A percentile compares a stretch with the other conserved stretches of the same genome.
phyloP scores from a whole-genome alignment of 2,797 vertebrate species.

The Podarcis siculus region DNA sequence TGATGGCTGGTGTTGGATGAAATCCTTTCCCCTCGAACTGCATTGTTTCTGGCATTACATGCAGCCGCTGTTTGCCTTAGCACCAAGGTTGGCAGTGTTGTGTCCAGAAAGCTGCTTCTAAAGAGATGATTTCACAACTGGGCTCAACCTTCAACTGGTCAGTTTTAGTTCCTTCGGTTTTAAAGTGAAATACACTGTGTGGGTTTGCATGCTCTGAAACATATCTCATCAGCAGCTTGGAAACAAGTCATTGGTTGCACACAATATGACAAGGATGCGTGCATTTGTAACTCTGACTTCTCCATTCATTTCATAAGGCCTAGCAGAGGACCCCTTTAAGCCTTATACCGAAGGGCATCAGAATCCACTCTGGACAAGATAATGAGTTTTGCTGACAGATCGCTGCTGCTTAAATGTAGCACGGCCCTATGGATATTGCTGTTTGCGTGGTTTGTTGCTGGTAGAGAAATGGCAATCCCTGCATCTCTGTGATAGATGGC shows the following conservation, averaged over 20 bases:
- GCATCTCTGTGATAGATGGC: neutral
- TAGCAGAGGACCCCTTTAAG: neutral
- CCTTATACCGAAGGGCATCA: neutral
- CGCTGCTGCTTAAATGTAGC: neutral
- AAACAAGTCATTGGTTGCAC: neutral
- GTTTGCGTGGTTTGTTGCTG: neutral
- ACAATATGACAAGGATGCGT: neutral
- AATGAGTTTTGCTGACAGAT: neutral
- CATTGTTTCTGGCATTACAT: neutral
- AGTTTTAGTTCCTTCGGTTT: constrained; percentile 2
- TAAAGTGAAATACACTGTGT: neutral
- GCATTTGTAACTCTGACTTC: neutral
- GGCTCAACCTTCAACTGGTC: neutral
- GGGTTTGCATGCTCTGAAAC: neutral
- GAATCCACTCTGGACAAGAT: neutral
- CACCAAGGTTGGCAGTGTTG: constrained; percentile 25
- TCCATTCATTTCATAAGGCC: neutral
- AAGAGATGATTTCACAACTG: neutral
- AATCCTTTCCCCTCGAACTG: neutral
- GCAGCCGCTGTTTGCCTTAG: constrained; percentile 1
- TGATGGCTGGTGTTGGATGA: constrained; percentile 23
- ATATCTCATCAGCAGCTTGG: neutral
- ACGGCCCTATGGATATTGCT: neutral
- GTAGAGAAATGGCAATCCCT: neutral
- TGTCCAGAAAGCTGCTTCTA: neutral